Evolutionary conservation across 1,140 invertebrate species (phyloP).

Genomic region (Drosophila takahashii): DNA sequence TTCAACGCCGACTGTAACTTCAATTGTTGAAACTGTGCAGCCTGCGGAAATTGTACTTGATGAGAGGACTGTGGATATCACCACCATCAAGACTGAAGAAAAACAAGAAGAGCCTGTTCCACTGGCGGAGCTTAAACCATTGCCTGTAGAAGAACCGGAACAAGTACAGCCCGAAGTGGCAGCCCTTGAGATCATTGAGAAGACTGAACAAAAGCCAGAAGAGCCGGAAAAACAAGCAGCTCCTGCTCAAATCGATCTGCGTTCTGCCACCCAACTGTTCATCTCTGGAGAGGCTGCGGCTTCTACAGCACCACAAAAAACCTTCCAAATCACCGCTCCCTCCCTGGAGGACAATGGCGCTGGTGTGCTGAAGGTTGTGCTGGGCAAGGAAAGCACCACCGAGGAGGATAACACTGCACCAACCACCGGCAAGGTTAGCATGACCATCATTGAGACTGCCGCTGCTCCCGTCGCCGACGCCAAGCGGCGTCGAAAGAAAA

Average conservation of each 20-base stretch:
- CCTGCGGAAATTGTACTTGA: neutral
- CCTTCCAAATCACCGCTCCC: constrained; percentile 72
- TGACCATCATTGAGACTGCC: constrained; percentile 74
- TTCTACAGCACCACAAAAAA: constrained; percentile 50
- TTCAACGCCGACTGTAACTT: neutral
- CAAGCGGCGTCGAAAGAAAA: constrained; percentile 84
- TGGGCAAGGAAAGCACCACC: constrained; percentile 23
- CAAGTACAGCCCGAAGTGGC: neutral
- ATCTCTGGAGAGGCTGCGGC: constrained; percentile 69
- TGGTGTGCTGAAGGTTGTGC: constrained; percentile 66
- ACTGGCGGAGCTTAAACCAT: neutral
- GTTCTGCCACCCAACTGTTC: constrained; percentile 74
- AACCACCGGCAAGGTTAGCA: constrained; percentile 61
- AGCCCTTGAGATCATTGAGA: neutral
- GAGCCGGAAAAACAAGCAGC: constrained; percentile 5
- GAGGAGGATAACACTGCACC: constrained; percentile 18
- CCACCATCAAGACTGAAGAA: constrained; percentile 1
- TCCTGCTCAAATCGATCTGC: constrained; percentile 58
- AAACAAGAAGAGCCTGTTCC: neutral
- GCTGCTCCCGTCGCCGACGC: constrained; percentile 58
- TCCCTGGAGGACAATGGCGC: constrained; percentile 66
- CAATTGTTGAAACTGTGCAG: neutral
- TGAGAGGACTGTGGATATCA: neutral
- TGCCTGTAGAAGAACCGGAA: neutral
- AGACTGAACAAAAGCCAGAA: constrained; percentile 18